phyloP scores from a whole-genome alignment of 37 sponge, comb jelly and placozoan genomes.

The Aplysina aerophoba region DNA sequence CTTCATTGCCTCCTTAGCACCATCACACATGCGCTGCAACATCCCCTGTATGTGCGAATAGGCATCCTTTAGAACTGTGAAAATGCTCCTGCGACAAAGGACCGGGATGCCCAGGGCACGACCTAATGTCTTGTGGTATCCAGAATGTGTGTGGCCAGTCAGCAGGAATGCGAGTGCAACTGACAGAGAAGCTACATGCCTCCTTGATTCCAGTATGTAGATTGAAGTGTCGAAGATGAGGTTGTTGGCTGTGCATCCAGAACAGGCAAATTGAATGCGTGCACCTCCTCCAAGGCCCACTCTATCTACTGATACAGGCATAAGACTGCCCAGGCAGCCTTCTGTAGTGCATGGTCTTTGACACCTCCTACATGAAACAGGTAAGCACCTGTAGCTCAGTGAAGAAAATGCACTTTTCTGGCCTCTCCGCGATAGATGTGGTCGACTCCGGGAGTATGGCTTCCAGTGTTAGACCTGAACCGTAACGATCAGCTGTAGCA shows the following conservation, averaged over 20 bases:
- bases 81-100: not conserved
- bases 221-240: not conserved
- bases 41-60: constrained; percentile 12
- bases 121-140: constrained; percentile 17
- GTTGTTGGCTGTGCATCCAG: not conserved
- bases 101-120: constrained; percentile 18
- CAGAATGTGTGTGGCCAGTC: constrained; percentile 30
- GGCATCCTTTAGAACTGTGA: not conserved
- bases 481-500: too few relatives aligned
- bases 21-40: constrained; percentile 24
- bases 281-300: not conserved
- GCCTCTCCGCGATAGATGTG: not conserved
- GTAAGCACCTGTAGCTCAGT: not conserved
- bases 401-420: not conserved
- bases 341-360: not conserved
- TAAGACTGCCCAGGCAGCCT: constrained; percentile 11
- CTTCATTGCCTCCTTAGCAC: constrained; percentile 29
- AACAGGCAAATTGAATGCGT: not conserved
- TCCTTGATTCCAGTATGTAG: constrained; percentile 1
- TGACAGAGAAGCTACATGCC: not conserved
- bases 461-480: too few relatives aligned
- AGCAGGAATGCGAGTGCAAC: constrained; percentile 30
- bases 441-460: not conserved
- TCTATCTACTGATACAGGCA: not conserved
- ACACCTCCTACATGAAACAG: not conserved